A percentile compares a stretch with the other conserved stretches of the same genome.
These are phyloP conservation scores for Ailuropoda melanoleuca DNA, from an alignment of 2,113 vertebrate species.

Conservation along the genomic window DNA sequence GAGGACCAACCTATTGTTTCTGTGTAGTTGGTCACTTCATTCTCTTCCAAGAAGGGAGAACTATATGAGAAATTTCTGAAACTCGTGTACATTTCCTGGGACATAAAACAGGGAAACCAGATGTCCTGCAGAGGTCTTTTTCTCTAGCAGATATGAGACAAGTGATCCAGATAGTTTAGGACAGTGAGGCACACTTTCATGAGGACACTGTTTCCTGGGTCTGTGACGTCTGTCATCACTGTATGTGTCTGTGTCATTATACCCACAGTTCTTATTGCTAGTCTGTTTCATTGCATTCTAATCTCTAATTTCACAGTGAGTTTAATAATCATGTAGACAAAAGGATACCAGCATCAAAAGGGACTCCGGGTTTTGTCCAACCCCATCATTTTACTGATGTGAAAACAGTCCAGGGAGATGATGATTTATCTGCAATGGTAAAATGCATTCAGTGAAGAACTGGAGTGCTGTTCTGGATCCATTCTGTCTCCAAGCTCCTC, in stretches of 20 bases:
- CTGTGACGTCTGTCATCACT: no score
- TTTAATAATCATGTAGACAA: not conserved
- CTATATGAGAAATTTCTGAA: not conserved
- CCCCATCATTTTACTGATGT: not conserved
- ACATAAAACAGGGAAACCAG: not conserved
- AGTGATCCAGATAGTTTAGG: not conserved
- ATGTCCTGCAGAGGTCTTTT: not conserved
- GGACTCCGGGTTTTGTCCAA: not conserved
- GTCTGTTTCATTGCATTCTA: not conserved
- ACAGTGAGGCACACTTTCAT: not conserved
- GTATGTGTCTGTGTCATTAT: no score
- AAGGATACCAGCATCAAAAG: not conserved
- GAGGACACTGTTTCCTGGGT: not conserved
- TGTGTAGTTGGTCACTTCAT: not conserved
- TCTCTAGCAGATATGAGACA: not conserved
- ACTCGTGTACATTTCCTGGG: not conserved
- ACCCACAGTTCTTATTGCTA: not conserved
- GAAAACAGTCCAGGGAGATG: not conserved
- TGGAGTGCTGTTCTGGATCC: not conserved
- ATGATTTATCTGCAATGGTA: not conserved
- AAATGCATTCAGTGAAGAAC: not conserved
- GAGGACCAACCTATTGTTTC: not conserved
- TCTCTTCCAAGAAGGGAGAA: not conserved
- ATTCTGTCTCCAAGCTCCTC: not conserved
- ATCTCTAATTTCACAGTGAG: not conserved